Base-by-base conservation (phyloP, 2,888 invertebrate species). In the Prosapia bicincta region DNA sequence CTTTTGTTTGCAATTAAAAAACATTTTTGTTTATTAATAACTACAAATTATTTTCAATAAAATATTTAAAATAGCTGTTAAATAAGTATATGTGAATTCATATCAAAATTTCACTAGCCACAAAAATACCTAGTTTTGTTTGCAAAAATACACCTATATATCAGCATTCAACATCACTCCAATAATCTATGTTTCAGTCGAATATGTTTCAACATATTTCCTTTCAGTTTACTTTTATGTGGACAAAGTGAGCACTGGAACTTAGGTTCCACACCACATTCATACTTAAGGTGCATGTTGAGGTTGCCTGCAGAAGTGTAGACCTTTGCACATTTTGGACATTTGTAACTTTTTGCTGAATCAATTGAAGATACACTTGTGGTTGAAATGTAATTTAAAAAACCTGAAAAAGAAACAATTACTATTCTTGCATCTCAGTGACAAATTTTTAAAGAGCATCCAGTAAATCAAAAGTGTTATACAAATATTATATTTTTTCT, bases 161-260 rank as follows among this genome's bases (percentile, higher is more conserved):
- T n/a, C n/a, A n/a, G n/a, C n/a, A n/a, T n/a, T n/a, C n/a, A n/a
- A n/a, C n/a, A n/a, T n/a, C n/a, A n/a, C n/a, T n/a, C n/a, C n/a
- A n/a, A n/a, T n/a, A n/a, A n/a, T n/a, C n/a, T n/a, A 66, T 78
- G 77, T 38, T 74, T 75, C 10, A 76, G 26, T 65, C 66, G 43
- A 1, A 79, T 70, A 74, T 81, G 81, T 66, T 74, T 77, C 66
- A 73, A 76, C 15, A 81, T 28, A 77, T 80, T 78, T 15, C 75
- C 76, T 66, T 76, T 79, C 10, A 78, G 77, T 71, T 79, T 80
- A n/a, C 80, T 76, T 26, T 75, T 74, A 65, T 81, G 78, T 1
- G 85, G 83, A 79, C 88, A 88, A 72, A 86, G 81, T 54, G 85
- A 84, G 80, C 88, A 88, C 78, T 85, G 85, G 82, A 87, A 88